Conservation (phyloP, 2,113 vertebrate genomes). For the Prolemur simus region DNA sequence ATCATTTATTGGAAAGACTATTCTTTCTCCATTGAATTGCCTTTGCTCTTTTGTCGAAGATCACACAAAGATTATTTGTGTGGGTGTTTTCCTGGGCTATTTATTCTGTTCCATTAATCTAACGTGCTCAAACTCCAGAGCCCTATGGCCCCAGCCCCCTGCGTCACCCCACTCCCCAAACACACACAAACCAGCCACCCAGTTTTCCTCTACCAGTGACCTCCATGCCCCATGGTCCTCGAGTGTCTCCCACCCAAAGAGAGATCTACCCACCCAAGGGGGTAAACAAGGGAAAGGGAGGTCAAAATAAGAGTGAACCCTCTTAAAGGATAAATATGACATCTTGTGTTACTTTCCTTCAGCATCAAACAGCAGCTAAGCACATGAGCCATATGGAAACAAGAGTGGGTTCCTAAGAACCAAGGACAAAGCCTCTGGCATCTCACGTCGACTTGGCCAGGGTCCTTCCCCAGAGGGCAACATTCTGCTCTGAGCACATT, state of each 20-base stretch:
- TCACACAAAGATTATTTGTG: neutral
- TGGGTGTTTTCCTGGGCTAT: neutral
- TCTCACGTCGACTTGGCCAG: neutral
- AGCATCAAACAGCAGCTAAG: too few species aligned
- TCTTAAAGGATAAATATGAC: neutral
- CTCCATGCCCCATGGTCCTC: neutral
- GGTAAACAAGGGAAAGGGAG: neutral
- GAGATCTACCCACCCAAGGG: neutral
- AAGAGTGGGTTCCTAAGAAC: neutral
- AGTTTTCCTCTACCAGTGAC: neutral
- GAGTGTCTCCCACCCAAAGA: slow-evolving; percentile 23
- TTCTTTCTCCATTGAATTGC: neutral
- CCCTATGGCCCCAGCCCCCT: neutral
- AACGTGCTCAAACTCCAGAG: neutral
- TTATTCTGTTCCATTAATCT: neutral
- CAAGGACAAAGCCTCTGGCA: neutral
- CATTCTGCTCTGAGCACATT: neutral
- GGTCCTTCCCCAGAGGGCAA: neutral
- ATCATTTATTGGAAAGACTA: neutral
- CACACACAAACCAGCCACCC: neutral
- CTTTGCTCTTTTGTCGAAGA: neutral
- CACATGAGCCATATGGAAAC: neutral
- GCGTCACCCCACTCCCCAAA: neutral
- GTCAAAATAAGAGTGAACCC: neutral
- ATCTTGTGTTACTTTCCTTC: neutral